Evolutionary conservation across 2,113 vertebrate genomes (phyloP).

Genomic region (Coptodon rendalli): DNA sequence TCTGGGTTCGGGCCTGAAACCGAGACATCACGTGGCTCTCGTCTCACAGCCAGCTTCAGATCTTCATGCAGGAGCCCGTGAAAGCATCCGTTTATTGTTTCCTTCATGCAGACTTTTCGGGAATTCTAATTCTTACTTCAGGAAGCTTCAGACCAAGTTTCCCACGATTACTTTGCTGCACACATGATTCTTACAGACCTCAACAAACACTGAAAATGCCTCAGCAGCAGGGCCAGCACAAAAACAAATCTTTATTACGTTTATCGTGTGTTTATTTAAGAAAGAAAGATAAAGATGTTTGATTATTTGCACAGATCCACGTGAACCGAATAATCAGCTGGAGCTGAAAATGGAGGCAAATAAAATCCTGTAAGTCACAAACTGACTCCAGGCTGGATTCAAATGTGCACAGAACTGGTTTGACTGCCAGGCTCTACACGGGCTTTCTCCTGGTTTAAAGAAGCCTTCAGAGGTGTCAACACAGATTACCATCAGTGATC

Average conservation of each 20-base stretch:
- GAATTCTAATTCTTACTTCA: background rate
- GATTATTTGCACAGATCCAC: background rate
- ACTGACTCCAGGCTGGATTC: background rate
- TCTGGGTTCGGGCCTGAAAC: background rate
- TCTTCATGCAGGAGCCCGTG: background rate
- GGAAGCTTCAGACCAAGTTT: background rate
- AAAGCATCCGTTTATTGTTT: background rate
- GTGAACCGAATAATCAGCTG: background rate
- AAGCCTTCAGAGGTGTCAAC: background rate
- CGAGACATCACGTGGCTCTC: background rate
- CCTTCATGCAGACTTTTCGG: background rate
- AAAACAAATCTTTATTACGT: background rate
- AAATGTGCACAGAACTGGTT: background rate
- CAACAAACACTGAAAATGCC: background rate
- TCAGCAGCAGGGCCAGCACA: background rate
- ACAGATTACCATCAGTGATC: background rate
- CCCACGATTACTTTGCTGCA: background rate
- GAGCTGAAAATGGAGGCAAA: background rate
- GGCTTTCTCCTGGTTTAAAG: background rate
- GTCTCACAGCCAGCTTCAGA: background rate
- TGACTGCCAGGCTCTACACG: background rate
- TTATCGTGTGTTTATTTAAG: background rate
- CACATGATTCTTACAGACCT: background rate
- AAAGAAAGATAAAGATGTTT: background rate
- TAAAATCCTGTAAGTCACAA: background rate